phyloP scores from a whole-genome alignment of 1,140 invertebrate genomes.

The Meloidogyne exigua region DNA sequence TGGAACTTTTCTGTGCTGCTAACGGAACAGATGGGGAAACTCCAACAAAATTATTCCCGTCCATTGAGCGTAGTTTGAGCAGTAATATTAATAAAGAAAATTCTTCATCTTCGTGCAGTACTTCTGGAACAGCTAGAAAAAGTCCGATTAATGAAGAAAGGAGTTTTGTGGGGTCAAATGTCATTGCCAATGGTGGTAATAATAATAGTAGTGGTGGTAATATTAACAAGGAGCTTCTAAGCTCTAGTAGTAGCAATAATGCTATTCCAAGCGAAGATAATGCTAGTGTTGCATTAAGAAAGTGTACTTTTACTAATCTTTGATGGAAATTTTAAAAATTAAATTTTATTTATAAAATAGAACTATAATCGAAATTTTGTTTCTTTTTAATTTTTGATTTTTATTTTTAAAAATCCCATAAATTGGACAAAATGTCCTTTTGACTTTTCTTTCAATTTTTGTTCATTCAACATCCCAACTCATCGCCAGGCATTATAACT shows the following conservation, averaged over 20 bases:
- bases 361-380: no score
- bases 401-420: no score
- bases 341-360: no score
- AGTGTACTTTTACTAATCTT: background rate
- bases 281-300: background rate
- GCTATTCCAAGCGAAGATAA: background rate
- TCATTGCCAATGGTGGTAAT: background rate
- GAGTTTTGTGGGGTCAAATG: background rate
- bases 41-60: background rate
- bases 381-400: no score
- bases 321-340: background rate
- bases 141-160: constrained; percentile 7
- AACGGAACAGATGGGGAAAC: background rate
- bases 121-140: constrained; percentile 7
- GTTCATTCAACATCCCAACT: no score
- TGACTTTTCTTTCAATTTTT: no score
- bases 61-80: background rate
- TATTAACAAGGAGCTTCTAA: background rate
- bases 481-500: no score
- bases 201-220: background rate
- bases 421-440: no score
- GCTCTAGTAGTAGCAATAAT: background rate
- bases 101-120: background rate
- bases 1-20: background rate
- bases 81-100: constrained; percentile 3